phyloP scores from a whole-genome alignment of 2,797 vertebrate species.

The Pantherophis vulpinus region DNA sequence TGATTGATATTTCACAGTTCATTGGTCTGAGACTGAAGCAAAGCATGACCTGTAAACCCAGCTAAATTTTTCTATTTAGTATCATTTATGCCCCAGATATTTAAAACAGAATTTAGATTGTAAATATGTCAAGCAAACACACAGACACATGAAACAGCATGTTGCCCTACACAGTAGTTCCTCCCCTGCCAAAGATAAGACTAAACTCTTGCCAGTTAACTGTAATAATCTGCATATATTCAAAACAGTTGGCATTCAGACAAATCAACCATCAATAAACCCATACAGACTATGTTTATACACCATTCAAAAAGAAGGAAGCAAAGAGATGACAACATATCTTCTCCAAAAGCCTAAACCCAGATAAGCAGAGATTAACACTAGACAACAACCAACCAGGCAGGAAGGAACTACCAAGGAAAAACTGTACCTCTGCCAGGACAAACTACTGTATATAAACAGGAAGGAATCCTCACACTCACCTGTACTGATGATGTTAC shows the following conservation, averaged over 20 bases:
- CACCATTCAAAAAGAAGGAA: background rate
- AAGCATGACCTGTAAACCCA: rapidly evolving
- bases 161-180: background rate
- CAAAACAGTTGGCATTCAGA: background rate
- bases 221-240: background rate
- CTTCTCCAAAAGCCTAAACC: background rate
- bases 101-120: background rate
- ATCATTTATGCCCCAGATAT: rapidly evolving
- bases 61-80: background rate
- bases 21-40: background rate
- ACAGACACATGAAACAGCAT: background rate
- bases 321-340: background rate
- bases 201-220: background rate
- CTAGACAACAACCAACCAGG: too few species aligned
- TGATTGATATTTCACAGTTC: background rate
- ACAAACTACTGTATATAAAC: too few species aligned
- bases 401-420: too few species aligned
- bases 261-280: background rate
- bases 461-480: too few species aligned
- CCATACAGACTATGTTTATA: background rate
- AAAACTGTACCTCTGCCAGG: too few species aligned
- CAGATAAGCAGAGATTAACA: too few species aligned
- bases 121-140: background rate
- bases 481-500: too few species aligned
- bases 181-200: background rate